These are phyloP conservation scores for Actinostola sp. DNA, from an alignment of 92 coral and sea anemone species.

Conservation along the genomic window DNA sequence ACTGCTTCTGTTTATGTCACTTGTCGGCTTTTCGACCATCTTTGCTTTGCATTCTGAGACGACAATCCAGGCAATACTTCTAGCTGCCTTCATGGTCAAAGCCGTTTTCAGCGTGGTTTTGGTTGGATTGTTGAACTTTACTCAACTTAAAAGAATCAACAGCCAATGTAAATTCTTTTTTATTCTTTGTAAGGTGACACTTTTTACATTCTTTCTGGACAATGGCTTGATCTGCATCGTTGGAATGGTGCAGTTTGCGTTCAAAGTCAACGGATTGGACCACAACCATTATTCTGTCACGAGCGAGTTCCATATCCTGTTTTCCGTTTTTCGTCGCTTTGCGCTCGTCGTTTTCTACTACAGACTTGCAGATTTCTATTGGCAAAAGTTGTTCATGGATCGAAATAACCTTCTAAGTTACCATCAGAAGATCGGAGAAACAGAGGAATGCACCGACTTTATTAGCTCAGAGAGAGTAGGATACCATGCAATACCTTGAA, in stretches of 20 bases:
- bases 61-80: not conserved
- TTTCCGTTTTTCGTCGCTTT: slow-evolving; percentile 43
- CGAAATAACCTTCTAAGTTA: slow-evolving; percentile 51
- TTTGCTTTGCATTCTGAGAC: slow-evolving; percentile 1
- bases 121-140: slow-evolving; percentile 38
- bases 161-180: slow-evolving; percentile 9
- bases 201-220: slow-evolving; percentile 17
- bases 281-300: slow-evolving; percentile 5
- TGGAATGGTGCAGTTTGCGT: slow-evolving; percentile 46
- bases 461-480: no score
- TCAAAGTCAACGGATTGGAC: slow-evolving; percentile 50
- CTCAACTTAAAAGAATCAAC: slow-evolving; percentile 26
- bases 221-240: slow-evolving; percentile 25
- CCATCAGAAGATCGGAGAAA: slow-evolving; percentile 32
- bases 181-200: slow-evolving; percentile 30
- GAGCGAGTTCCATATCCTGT: slow-evolving; percentile 10
- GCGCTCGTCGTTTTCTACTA: slow-evolving; percentile 32
- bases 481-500: no score
- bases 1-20: slow-evolving; percentile 10
- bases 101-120: slow-evolving; percentile 9
- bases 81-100: slow-evolving; percentile 15
- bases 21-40: slow-evolving; percentile 27
- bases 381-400: slow-evolving; percentile 59
- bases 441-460: no score
- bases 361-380: slow-evolving; percentile 37